phyloP scores from a whole-genome alignment of 2,797 vertebrate genomes.

The Novumbra hubbsi region DNA sequence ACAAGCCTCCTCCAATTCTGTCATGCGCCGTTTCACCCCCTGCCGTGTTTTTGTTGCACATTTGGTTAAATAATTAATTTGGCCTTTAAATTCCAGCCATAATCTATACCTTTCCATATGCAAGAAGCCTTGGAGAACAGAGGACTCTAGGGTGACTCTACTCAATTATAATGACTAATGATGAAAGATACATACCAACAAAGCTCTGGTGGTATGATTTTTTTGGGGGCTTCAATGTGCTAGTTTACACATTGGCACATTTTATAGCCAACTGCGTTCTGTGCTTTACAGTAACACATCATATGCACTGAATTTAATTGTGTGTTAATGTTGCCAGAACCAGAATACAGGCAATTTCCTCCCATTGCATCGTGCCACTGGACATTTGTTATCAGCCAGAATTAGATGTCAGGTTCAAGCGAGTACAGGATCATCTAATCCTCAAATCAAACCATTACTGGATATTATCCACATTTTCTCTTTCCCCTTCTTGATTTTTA shows the following conservation, averaged over 20 bases:
- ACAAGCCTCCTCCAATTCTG: slow-evolving; percentile 68
- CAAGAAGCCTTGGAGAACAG: slow-evolving; percentile 34
- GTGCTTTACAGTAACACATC: not conserved
- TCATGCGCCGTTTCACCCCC: slow-evolving; percentile 73
- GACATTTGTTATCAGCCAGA: not conserved
- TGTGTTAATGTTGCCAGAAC: not conserved
- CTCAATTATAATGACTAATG: slow-evolving; percentile 38
- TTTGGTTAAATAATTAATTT: slow-evolving; percentile 80
- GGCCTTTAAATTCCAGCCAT: slow-evolving; percentile 65
- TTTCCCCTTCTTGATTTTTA: not conserved
- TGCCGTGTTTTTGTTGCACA: slow-evolving; percentile 75
- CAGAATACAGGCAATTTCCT: not conserved
- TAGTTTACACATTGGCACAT: not conserved
- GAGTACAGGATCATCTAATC: not conserved
- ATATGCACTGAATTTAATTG: not conserved
- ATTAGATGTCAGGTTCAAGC: slow-evolving; percentile 1
- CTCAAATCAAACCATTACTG: not conserved
- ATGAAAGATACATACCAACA: slow-evolving; percentile 9
- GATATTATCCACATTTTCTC: not conserved
- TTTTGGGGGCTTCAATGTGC: not conserved
- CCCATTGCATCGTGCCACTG: not conserved
- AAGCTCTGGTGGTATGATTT: not conserved
- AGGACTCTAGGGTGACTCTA: slow-evolving; percentile 7
- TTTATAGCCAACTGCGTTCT: not conserved
- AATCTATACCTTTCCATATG: slow-evolving; percentile 67